These are phyloP conservation scores for Ophonus ardosiacus DNA, from an alignment of 2,888 invertebrate species.

Conservation along the genomic window DNA sequence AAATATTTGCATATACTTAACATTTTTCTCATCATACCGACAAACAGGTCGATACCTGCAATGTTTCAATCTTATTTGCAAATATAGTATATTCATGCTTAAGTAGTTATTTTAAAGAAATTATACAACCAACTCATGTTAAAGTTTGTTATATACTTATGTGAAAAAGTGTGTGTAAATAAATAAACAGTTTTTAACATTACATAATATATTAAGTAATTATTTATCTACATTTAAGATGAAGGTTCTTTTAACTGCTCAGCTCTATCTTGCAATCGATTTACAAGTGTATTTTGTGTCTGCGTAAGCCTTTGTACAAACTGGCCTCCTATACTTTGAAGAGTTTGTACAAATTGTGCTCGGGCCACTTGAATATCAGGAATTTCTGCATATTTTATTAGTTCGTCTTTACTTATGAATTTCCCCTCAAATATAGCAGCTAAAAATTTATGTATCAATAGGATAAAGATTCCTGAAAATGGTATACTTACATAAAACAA, in stretches of 20 bases:
- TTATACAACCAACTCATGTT: background rate
- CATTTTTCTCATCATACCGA: background rate
- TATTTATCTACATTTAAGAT: constrained; percentile 42
- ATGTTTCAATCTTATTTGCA: constrained; percentile 4
- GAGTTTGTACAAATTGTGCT: constrained; percentile 83
- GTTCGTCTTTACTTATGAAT: constrained; percentile 83
- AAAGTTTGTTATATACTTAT: constrained; percentile 26
- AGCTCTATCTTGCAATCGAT: constrained; percentile 81
- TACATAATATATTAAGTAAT: constrained; percentile 29
- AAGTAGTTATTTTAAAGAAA: constrained; percentile 13
- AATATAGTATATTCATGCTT: background rate
- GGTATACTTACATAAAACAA: constrained; percentile 80
- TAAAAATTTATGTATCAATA: constrained; percentile 70
- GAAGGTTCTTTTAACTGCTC: constrained; percentile 71
- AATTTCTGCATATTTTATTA: constrained; percentile 82
- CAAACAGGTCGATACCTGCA: background rate
- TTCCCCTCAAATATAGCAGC: constrained; percentile 86
- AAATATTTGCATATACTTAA: constrained; percentile 17
- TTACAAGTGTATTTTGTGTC: constrained; percentile 83
- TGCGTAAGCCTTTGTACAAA: constrained; percentile 83
- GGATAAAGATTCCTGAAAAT: constrained; percentile 5
- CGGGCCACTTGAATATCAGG: constrained; percentile 82
- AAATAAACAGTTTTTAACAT: constrained; percentile 59
- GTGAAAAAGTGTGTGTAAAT: constrained; percentile 51
- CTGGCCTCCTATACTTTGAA: constrained; percentile 82